Evolutionary conservation across 64 coral and sea anemone genomes (phyloP), one percentile per base, ranked within the genome.

Genomic region (Montipora capricornis): DNA sequence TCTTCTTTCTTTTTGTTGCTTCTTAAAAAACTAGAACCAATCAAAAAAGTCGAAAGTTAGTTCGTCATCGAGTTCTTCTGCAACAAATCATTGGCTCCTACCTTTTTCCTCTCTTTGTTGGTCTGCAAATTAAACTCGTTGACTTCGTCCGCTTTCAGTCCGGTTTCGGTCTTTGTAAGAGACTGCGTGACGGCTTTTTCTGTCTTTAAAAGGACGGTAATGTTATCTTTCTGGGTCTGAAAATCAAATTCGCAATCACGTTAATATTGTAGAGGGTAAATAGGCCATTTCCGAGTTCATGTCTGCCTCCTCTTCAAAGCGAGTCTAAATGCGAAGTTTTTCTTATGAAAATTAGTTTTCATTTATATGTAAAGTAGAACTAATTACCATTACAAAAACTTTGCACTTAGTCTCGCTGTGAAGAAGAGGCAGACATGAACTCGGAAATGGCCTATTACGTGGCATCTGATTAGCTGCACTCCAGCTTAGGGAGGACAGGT

Each of bases 51-150:
- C 3, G 8, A 45, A 47, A 46, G 44, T 22, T 1, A 69, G 44
- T 16, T 13, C 24, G 6, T 80, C 4, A 4, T n/a, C 10, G 50
- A 58, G 29, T 3, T 37, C 4, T 45, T 12, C 85, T 7, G 9
- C 2, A 19, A 14, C 47, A 50, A 3, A 13, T 66, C 59, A 4
- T 45, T 5, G 11, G 26, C 5, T 29, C 50, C 66, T 64, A 93
- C 91, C 91, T 93, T 93, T 87, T 93, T 78, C 22, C 76, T 87
- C n/a, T 93, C 76, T 57, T 93, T 93, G 83, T 87, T 93, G 20
- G 49, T 24, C 71, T 93, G 91, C 66, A 87, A 20, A 13, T 93
- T 93, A 50, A 93, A 93, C 20, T 87, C 91, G 62, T 93, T 87
- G 16, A 71, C 11, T 79, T 93, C 74, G 12, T 78, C n/a, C 14